A percentile compares a stretch with the other conserved stretches of the same genome.
Conservation (phyloP, 2,113 vertebrate species). For the Melospiza melodia region DNA sequence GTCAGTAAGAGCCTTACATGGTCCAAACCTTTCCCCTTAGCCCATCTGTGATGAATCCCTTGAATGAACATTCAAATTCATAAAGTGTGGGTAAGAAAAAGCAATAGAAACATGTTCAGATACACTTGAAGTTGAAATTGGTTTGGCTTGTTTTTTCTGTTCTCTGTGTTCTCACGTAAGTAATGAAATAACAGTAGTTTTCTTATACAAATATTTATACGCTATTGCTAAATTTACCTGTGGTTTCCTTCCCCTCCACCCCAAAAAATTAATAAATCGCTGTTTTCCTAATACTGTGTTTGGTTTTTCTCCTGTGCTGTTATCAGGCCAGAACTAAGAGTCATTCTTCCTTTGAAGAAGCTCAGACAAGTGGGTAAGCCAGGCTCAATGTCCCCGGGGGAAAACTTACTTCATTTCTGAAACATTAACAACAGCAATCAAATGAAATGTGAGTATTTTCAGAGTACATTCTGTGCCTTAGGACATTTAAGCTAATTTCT, state of each 20-base stretch:
- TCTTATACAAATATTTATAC: conserved; percentile 7
- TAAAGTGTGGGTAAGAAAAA: neutral
- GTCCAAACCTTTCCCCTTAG: neutral
- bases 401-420: conserved; percentile 73
- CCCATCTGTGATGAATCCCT: neutral
- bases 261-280: neutral
- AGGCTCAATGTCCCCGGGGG: conserved; percentile 48
- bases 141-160: neutral
- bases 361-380: conserved; percentile 66
- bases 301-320: conserved; percentile 39
- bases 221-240: conserved; percentile 36
- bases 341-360: conserved; percentile 60
- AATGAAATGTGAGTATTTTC: conserved; percentile 75
- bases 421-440: conserved; percentile 76
- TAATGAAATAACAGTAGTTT: conserved; percentile 11
- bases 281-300: conserved; percentile 27
- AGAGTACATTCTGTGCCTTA: conserved; percentile 72
- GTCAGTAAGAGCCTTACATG: neutral
- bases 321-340: conserved; percentile 41
- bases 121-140: neutral
- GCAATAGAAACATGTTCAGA: neutral
- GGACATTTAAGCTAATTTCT: conserved; percentile 73
- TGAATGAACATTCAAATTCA: neutral
- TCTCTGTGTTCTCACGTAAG: neutral
- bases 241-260: neutral